Evolutionary conservation across 2,888 invertebrate species (phyloP).

Genomic region (Limnephilus lunatus): DNA sequence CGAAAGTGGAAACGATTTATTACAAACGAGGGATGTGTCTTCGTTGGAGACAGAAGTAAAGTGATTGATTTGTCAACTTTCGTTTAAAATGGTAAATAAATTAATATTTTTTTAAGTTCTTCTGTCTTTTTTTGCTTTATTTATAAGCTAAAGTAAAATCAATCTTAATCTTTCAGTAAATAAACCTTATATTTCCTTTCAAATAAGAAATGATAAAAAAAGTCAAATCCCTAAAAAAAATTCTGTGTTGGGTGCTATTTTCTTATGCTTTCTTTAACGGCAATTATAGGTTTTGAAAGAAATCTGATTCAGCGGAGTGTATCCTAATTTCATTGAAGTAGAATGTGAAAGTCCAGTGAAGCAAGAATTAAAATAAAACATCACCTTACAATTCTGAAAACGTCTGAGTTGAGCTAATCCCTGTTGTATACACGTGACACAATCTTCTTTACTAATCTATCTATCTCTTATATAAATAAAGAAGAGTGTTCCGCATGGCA

Average conservation of each 20-base stretch:
- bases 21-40: not conserved
- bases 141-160: too few species aligned
- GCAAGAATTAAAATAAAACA: not conserved
- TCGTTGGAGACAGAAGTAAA: not conserved
- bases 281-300: not conserved
- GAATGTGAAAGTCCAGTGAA: not conserved
- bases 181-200: not conserved
- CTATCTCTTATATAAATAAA: too few species aligned
- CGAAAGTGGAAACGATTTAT: not conserved
- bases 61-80: not conserved
- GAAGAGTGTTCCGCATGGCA: too few species aligned
- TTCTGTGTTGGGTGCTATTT: not conserved
- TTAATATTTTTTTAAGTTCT: too few species aligned
- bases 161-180: not conserved
- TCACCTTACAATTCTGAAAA: not conserved
- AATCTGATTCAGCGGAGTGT: not conserved
- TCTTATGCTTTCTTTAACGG: not conserved
- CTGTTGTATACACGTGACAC: too few species aligned
- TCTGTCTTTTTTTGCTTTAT: not conserved
- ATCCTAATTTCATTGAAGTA: not conserved
- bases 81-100: not conserved
- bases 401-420: not conserved
- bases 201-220: not conserved
- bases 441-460: too few species aligned
- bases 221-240: not conserved